Base-by-base conservation (phyloP, 1,140 invertebrate genomes). In the Leptonema lineaticorne region DNA sequence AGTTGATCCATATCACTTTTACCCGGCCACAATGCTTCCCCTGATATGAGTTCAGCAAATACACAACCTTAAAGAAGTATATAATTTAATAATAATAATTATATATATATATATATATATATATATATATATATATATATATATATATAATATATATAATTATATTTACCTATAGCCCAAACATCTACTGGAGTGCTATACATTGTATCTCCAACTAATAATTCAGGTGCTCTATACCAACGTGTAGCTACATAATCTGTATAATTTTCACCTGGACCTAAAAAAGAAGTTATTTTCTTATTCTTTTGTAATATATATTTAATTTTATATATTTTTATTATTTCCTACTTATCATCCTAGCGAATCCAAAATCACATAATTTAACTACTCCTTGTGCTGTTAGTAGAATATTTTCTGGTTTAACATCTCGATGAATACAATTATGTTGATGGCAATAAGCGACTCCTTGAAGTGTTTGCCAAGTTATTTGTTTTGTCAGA, bases 171-270 rank as follows among this genome's bases (percentile, higher is more conserved):
- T 60, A 94, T 92, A 8, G 96, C 96, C 97, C 97, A 99, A 11
- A 99, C 93, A 77, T 99, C 97, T 0, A 99, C 97, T 0, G 95
- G 91, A 0, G 95, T 93, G 5, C 96, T 94, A 77, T 99, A 99
- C 76, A 95, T 91, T 1, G 95, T 97, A 77, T 99, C 97, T 0
- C 97, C 97, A 0, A 99, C 97, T 20, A 99, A 83, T 8, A 99
- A 83, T 81, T 99, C 97, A 0, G 95, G 96, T 14, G 96, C 93
- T 63, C 97, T 84, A 80, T 99, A 99, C 97, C 97, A 99, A 24
- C 97, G 84, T 5, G 97, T 99, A 1, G 97, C 97, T 50, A 99
- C 97, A 80, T 99, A 99, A 80, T 99, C 97, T 60, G 97, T 99
- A 78, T 98, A 99, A 78, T 97, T 96, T 85, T 98, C 97, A 6